A percentile compares a stretch with the other conserved stretches of the same genome.
These are phyloP conservation scores for Nannoperca obscura DNA, from an alignment of 2,797 vertebrate species.

Conservation along the genomic window DNA sequence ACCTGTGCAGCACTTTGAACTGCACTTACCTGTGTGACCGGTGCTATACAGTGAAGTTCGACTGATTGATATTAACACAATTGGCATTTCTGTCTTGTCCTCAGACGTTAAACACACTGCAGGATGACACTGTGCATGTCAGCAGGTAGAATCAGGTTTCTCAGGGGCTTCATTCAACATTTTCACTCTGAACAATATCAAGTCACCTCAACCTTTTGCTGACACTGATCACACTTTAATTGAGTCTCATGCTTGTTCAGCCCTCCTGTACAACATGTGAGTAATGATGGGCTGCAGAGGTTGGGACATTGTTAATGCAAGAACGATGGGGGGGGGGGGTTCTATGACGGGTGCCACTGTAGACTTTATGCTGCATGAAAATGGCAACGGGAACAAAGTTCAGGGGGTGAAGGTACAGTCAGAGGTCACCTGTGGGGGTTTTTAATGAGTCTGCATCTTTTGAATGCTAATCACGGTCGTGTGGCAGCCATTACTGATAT, in stretches of 20 bases:
- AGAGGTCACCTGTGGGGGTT: constrained; percentile 22
- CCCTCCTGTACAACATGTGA: constrained; percentile 12
- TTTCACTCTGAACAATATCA: constrained; percentile 2
- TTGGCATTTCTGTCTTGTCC: too few species aligned
- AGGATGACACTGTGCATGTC: not conserved
- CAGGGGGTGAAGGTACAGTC: constrained; percentile 13
- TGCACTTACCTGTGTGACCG: too few species aligned
- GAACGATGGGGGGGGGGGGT: constrained; percentile 6
- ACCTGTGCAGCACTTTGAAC: too few species aligned
- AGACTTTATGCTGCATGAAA: constrained; percentile 3
- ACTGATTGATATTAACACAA: too few species aligned
- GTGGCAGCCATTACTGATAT: constrained; percentile 19
- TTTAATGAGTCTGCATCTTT: constrained; percentile 36
- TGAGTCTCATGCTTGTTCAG: constrained; percentile 34
- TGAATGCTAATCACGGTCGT: constrained; percentile 24
- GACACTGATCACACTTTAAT: constrained; percentile 42
- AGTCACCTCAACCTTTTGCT: constrained; percentile 10
- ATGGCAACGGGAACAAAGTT: constrained; percentile 9
- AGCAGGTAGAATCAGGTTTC: not conserved
- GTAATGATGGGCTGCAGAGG: constrained; percentile 14
- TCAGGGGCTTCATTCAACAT: constrained; percentile 5
- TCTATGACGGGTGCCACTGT: constrained; percentile 6
- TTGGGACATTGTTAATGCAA: constrained; percentile 26
- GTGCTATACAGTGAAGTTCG: too few species aligned
- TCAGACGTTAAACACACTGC: too few species aligned